Evolutionary conservation across 2,888 invertebrate genomes (phyloP), one percentile per base, ranked within the genome.

Genomic region (Apodemia duryi): DNA sequence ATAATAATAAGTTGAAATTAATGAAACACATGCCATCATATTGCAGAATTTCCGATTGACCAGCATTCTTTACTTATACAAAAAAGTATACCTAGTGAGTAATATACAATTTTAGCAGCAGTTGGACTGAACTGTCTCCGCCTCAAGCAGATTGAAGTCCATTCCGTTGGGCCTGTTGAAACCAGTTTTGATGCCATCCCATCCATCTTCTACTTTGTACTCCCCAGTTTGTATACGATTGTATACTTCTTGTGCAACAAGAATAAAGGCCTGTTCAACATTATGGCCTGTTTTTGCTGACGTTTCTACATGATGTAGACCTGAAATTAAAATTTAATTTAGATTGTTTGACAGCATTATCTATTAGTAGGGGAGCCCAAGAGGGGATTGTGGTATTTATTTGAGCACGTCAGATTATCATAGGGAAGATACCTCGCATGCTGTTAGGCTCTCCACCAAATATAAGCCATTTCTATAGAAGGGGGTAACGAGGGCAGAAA

Each of bases 121-220:
- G 71, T 97, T 95, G 61, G 96, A 95, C 81, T 96, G 96, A 64
- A 97, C 97, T 1, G 97, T 95, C 85, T 98, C 98, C 0, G 97
- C 98, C 86, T 98, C 97, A 61, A 96, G 94, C 70, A 98, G 92
- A 88, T 97, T 96, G 80, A 96, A 96, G 86, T 97, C 97, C 83
- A 96, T 91, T 69, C 95, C 96, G 71, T 95, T 96, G 35, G 96
- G 96, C 73, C 96, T 88, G 72, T 96, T 95, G 86, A 97, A 97
- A 38, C 98, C 98, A 46, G 97, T 96, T 86, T 98, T 98, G 65
- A 99, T 98, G 6, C 99, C 98, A 79, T 99, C 98, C 98, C 98
- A 98, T 13, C 98, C 98, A 71, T 98, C 98, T 80, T 97, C 97
- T 2, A 97, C 94, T 83, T 96, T 96, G 81, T 98, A 98, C 89